Evolutionary conservation across 2,888 invertebrate genomes (phyloP).

Genomic region (Dryobotodes eremita): DNA sequence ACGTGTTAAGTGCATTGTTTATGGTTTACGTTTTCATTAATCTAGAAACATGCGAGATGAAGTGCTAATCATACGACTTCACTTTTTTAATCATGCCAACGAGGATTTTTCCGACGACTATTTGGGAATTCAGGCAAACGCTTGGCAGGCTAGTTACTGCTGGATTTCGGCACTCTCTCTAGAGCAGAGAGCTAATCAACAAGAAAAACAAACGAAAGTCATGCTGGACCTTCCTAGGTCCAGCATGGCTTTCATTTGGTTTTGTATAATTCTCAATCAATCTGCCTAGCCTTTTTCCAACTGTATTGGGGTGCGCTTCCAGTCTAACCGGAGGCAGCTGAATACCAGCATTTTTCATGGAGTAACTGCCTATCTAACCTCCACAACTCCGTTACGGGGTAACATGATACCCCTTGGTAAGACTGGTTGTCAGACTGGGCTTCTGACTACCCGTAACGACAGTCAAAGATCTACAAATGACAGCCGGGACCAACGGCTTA

Average conservation of each 20-base stretch:
- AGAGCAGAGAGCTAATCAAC: not conserved
- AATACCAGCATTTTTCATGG: not conserved
- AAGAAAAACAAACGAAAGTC: not conserved
- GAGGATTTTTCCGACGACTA: not conserved
- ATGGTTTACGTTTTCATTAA: not conserved
- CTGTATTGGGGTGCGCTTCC: not conserved
- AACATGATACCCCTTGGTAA: too few relatives aligned
- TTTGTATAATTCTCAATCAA: not conserved
- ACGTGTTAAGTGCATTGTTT: constrained; percentile 32
- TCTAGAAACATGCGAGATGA: not conserved
- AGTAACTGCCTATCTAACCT: not conserved
- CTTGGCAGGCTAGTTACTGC: not conserved
- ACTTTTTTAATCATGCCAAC: not conserved
- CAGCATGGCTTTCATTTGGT: too few relatives aligned
- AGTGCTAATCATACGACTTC: not conserved
- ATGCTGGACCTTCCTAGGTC: not conserved
- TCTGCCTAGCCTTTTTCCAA: not conserved
- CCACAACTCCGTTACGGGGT: too few relatives aligned
- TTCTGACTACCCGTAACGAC: too few relatives aligned
- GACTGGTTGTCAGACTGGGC: too few relatives aligned
- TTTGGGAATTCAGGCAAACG: not conserved
- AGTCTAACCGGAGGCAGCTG: not conserved
- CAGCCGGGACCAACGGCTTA: too few relatives aligned
- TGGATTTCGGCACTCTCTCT: not conserved
- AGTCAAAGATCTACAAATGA: too few relatives aligned